Conservation (phyloP, 2,888 invertebrate species). For the Lobophora halterata region DNA sequence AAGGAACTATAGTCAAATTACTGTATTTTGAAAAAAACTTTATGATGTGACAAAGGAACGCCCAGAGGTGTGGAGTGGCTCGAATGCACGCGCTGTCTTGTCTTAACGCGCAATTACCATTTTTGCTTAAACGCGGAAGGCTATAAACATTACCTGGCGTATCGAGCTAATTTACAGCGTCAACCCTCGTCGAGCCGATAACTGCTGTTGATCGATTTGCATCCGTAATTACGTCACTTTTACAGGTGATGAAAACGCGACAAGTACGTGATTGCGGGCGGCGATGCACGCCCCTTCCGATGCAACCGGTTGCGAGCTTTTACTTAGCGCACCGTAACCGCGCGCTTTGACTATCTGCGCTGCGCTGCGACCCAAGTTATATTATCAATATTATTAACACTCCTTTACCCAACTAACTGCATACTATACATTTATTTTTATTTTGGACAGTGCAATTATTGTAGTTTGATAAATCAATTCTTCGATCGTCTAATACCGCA, state of each 20-base stretch:
- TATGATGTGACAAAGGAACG: slow-evolving; percentile 29
- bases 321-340: slow-evolving; percentile 38
- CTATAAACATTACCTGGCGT: slow-evolving; percentile 72
- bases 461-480: slow-evolving; percentile 13
- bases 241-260: slow-evolving; percentile 79
- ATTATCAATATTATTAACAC: slow-evolving; percentile 5
- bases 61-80: slow-evolving; percentile 29
- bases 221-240: slow-evolving; percentile 79
- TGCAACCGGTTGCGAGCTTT: slow-evolving; percentile 65
- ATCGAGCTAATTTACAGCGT: slow-evolving; percentile 75
- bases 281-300: slow-evolving; percentile 66
- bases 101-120: slow-evolving; percentile 62
- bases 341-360: slow-evolving; percentile 33
- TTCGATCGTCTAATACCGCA: slow-evolving; percentile 35
- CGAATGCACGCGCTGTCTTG: slow-evolving; percentile 36
- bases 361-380: slow-evolving; percentile 30
- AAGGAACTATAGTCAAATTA: slow-evolving; percentile 24
- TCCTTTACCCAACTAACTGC: too few species aligned
- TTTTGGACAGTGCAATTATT: slow-evolving; percentile 2
- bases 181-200: slow-evolving; percentile 72
- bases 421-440: too few species aligned
- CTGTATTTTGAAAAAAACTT: slow-evolving; percentile 24
- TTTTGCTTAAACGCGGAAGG: slow-evolving; percentile 67
- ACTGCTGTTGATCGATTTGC: slow-evolving; percentile 78
- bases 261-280: slow-evolving; percentile 73